Base-by-base conservation (phyloP, 2,797 vertebrate genomes). In the Orestias chungarensis region DNA sequence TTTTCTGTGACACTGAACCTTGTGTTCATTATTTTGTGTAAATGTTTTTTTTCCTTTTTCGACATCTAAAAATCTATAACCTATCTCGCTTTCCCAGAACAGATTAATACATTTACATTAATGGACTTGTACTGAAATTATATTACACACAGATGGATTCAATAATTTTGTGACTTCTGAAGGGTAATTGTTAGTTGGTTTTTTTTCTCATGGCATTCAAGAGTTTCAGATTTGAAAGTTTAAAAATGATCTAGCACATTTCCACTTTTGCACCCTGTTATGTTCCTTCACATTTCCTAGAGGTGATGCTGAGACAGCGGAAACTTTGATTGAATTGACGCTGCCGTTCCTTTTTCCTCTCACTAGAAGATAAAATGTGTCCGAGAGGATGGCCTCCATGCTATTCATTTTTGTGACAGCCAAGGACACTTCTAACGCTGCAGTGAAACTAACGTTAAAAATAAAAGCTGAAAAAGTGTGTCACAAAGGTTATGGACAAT, bases 331-430 rank as follows among this genome's bases (percentile, higher is more conserved):
- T 8, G 70, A 80, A 88, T 86, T 84, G 43, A 76, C 68, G 62
- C 47, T 79, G 70, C 75, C 73, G 79, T 82, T 89, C 73, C 69
- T 82, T 80, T n/a, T 85, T 88, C 89, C 43, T 88, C 82, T 89
- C 84, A 81, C 54, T 87, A 66, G 35, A 67, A 75, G 81, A 76
- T 69, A 54, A 78, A 81, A 75, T 79, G 59, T 23, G 38, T 78
- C 70, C 14, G 64, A 38, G 49, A 79, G 67, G 73, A 67, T 68
- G 71, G 89, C 85, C 81, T 82, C 80, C 14, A 67, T 15, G 18
- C 69, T 12, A 18, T 35, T 35, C 67, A 87, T 78, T 71, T 23
- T 42, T 35, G 57, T 72, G 88, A 84, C 85, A 87, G 75, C 42
- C 50, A 86, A 88, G 82, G 86, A 76, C 79, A 79, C 66, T 55